phyloP scores from a whole-genome alignment of 2,888 invertebrate species.

The Ormyrus pomaceus region DNA sequence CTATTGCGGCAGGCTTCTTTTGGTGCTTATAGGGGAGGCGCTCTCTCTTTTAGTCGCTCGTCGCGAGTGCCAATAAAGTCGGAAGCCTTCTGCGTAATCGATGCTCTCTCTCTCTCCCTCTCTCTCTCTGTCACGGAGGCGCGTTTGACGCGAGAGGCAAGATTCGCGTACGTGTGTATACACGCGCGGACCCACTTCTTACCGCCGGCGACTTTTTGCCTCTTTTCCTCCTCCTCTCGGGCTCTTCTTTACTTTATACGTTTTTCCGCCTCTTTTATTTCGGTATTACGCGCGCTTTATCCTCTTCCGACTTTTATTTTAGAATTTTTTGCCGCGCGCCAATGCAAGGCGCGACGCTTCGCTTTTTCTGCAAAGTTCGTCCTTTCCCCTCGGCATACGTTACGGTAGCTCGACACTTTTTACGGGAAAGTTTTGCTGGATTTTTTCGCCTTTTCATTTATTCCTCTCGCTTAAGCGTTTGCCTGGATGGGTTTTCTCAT shows the following conservation, averaged over 20 bases:
- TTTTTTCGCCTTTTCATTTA: not conserved
- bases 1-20: not conserved
- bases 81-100: not conserved
- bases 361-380: constrained; percentile 8
- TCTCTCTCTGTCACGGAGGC: not conserved
- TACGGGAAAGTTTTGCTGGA: not conserved
- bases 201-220: not conserved
- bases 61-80: constrained; percentile 36
- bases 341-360: not conserved
- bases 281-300: constrained; percentile 29
- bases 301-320: constrained; percentile 32
- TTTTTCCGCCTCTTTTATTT: constrained; percentile 39
- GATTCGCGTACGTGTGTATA: not conserved
- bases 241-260: constrained; percentile 27
- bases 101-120: not conserved
- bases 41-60: not conserved
- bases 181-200: not conserved
- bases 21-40: not conserved
- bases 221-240: constrained; percentile 1
- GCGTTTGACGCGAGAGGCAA: constrained; percentile 10
- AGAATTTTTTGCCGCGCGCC: constrained; percentile 21
- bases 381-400: not conserved
- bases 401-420: not conserved
- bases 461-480: not conserved
- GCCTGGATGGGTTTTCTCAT: not conserved